Evolutionary conservation across 2,888 invertebrate genomes (phyloP), one percentile per base, ranked within the genome.

Genomic region (Frankliniella intonsa): DNA sequence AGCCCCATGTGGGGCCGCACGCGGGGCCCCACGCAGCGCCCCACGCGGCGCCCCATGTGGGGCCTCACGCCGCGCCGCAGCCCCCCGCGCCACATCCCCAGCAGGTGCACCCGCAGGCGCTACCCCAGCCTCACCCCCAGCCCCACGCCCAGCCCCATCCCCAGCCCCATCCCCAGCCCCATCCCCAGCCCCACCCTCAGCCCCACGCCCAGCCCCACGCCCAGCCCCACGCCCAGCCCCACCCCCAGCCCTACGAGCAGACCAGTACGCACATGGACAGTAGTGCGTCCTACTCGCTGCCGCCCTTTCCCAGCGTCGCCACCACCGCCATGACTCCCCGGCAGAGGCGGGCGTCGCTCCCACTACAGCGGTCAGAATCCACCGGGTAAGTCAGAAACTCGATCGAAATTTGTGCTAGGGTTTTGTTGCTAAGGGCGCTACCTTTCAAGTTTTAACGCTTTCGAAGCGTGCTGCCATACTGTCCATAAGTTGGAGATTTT

Each of bases 291-390:
- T 93, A 93, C 86, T 93, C 93, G 81, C 88, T 94, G 85, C 94
- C 93, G 84, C 92, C 92, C 82, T 93, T 93, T 87, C 91, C 93
- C 84, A 92, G 91, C 86, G 90, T 93, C 85, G 91, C 92, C 82
- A 89, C 91, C 82, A 91, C 93, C 19, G 91, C 93, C 76, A 89
- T 91, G 84, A 90, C 89, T 83, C 89, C 92, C n/a, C 89, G 92
- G 84, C 91, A 93, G 86, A 90, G 95, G 83, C 90, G 95, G 84
- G 92, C 94, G 9, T 94, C 94, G 8, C 88, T 95, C 84, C 94
- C 94, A 2, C 90, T 94, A 27, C 95, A 95, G 87, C 90, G 95
- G 84, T 94, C 94, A 10, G 94, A 95, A 87, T 95, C 95, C 3
- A 94, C 93, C 82, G 93, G 93, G 89, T 88, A 85, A 82, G 84